Percentiles rank a stretch among this genome's conserved stretches.
phyloP scores from a whole-genome alignment of 1,140 invertebrate genomes.

The Dreissena polymorpha region DNA sequence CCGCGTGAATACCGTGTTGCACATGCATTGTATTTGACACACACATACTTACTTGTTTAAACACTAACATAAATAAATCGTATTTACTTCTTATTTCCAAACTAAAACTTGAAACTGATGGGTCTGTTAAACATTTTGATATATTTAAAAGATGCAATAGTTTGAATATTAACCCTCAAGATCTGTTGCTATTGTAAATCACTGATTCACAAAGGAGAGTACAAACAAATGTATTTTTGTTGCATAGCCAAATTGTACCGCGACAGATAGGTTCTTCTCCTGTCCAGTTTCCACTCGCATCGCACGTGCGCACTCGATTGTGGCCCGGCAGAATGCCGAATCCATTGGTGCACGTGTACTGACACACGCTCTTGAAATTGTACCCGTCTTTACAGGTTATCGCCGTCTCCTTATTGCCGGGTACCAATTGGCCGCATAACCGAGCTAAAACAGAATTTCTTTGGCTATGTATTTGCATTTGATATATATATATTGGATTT shows the following conservation, averaged over 20 bases:
- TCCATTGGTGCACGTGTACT: conserved; percentile 21
- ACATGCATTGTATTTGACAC: no score
- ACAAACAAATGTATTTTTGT: not conserved
- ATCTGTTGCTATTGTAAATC: no score
- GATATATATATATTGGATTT: not conserved
- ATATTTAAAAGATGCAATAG: not conserved
- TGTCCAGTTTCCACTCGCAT: conserved; percentile 10
- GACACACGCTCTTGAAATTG: conserved; percentile 15
- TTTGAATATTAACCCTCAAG: not conserved
- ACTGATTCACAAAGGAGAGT: no score
- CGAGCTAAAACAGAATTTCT: conserved; percentile 4
- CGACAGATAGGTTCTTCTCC: conserved; percentile 9
- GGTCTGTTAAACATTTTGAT: not conserved
- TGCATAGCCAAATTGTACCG: not conserved
- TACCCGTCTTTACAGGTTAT: conserved; percentile 26
- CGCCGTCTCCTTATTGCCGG: not conserved
- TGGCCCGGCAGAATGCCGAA: conserved; percentile 35
- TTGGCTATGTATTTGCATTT: not conserved
- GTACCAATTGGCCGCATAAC: not conserved
- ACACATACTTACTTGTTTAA: no score
- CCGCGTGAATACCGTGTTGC: no score
- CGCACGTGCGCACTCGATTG: conserved; percentile 13
- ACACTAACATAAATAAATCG: not conserved
- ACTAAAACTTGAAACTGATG: not conserved
- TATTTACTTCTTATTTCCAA: not conserved